A percentile compares a stretch with the other conserved stretches of the same genome.
These are phyloP conservation scores for Dendroctonus valens DNA, from an alignment of 1,140 invertebrate species.

Conservation along the genomic window DNA sequence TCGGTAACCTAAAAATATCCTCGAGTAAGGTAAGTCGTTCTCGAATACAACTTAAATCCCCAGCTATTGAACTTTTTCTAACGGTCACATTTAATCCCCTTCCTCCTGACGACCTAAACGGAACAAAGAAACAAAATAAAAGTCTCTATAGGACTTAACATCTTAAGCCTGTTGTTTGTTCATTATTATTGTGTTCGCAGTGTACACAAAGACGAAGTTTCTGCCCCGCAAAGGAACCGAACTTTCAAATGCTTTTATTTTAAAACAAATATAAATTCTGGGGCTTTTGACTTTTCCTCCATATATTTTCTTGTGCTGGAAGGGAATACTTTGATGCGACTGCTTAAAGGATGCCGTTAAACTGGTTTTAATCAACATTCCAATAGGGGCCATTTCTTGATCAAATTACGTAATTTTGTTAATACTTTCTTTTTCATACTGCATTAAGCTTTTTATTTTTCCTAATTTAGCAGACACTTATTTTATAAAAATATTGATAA, in stretches of 20 bases:
- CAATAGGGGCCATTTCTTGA: too few relatives aligned
- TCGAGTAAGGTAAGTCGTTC: slow-evolving; percentile 3
- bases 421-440: too few relatives aligned
- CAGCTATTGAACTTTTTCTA: slow-evolving; percentile 21
- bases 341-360: too few relatives aligned
- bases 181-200: slow-evolving; percentile 21
- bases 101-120: slow-evolving; percentile 15
- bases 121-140: slow-evolving; percentile 24
- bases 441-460: too few relatives aligned
- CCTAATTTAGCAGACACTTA: too few relatives aligned
- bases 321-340: not conserved
- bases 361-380: too few relatives aligned
- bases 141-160: slow-evolving; percentile 15
- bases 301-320: slow-evolving; percentile 2
- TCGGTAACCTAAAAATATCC: not conserved
- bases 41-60: slow-evolving; percentile 20
- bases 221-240: slow-evolving; percentile 12
- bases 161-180: slow-evolving; percentile 26
- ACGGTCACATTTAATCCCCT: slow-evolving; percentile 23
- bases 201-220: slow-evolving; percentile 21
- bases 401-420: too few relatives aligned
- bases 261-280: slow-evolving; percentile 23
- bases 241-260: slow-evolving; percentile 22
- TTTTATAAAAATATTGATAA: too few relatives aligned
- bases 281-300: slow-evolving; percentile 11